These are phyloP conservation scores for Artemisiospiza belli DNA, from an alignment of 2,113 vertebrate species.

Conservation along the genomic window DNA sequence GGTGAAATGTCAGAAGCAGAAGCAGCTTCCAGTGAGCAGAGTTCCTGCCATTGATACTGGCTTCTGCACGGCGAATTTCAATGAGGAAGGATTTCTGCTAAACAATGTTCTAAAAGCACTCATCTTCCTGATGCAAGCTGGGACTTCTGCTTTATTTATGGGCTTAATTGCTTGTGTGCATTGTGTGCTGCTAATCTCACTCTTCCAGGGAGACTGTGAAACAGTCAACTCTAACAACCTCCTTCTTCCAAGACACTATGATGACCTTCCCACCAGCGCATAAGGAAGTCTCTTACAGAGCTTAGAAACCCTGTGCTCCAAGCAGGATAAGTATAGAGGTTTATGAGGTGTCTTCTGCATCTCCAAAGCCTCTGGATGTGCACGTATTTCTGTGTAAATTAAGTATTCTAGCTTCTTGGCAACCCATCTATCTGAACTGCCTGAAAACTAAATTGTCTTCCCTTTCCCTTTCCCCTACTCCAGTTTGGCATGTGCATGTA, in stretches of 20 bases:
- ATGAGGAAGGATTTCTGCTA: background rate
- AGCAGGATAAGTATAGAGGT: background rate
- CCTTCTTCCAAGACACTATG: background rate
- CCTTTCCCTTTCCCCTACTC: background rate
- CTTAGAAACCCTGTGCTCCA: background rate
- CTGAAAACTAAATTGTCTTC: background rate
- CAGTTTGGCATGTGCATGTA: background rate
- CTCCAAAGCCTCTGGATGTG: background rate
- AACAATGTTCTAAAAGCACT: background rate
- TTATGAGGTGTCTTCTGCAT: slow-evolving; percentile 29
- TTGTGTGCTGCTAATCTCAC: background rate
- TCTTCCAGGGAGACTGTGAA: background rate
- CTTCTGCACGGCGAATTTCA: background rate
- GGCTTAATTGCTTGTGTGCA: background rate
- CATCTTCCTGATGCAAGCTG: background rate
- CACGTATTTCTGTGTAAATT: background rate
- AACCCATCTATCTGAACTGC: background rate
- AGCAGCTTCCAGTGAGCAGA: background rate
- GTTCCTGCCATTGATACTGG: background rate
- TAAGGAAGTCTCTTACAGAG: background rate
- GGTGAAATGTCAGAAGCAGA: background rate
- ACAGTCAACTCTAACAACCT: background rate
- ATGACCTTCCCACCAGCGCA: background rate
- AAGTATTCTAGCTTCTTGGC: background rate
- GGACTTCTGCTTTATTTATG: background rate